Evolutionary conservation across 2,113 vertebrate genomes (phyloP).

Genomic region (Cariama cristata): DNA sequence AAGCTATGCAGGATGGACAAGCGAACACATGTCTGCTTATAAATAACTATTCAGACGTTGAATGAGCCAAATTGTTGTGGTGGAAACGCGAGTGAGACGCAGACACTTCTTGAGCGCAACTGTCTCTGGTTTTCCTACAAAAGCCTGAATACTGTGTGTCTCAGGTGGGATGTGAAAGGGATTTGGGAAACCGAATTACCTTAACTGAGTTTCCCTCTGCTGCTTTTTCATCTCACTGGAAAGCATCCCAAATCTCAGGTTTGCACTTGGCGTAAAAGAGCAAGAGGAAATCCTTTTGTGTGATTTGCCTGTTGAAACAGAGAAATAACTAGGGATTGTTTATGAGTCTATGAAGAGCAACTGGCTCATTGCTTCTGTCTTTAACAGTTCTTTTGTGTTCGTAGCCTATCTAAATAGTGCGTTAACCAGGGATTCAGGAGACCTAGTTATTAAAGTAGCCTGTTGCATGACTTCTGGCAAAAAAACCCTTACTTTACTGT

Average conservation of each 20-base stretch:
- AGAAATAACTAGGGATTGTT: not conserved
- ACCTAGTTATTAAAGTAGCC: not conserved
- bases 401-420: not conserved
- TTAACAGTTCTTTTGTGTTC: conserved; percentile 9
- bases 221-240: not conserved
- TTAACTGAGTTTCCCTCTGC: not conserved
- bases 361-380: not conserved
- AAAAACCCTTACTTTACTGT: not conserved
- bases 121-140: not conserved
- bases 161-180: not conserved
- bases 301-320: not conserved
- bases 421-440: not conserved
- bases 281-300: not conserved
- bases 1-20: not conserved
- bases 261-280: not conserved
- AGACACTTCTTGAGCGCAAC: not conserved
- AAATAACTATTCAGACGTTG: conserved; percentile 7
- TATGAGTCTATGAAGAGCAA: conserved; percentile 19
- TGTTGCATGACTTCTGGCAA: not conserved
- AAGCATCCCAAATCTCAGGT: conserved; percentile 8
- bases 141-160: not conserved
- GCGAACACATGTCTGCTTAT: conserved; percentile 17
- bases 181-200: not conserved
- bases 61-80: not conserved
- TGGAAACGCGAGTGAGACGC: not conserved